These are phyloP conservation scores for Calyptomena viridis DNA, from an alignment of 2,113 vertebrate species.

Conservation along the genomic window DNA sequence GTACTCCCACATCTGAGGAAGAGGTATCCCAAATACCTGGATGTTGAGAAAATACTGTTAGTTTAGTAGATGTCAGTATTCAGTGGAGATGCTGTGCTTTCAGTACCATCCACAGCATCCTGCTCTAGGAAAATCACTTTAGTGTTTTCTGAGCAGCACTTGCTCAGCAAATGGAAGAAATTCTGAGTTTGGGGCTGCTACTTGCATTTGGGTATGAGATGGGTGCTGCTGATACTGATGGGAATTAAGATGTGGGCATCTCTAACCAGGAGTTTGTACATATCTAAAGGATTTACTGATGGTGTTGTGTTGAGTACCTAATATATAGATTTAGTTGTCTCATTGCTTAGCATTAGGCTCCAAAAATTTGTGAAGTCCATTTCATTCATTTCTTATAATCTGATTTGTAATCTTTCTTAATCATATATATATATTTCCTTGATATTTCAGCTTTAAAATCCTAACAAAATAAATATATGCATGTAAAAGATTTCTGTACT, in stretches of 20 bases:
- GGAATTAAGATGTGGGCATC: neutral
- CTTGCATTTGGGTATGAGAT: neutral
- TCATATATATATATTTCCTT: neutral
- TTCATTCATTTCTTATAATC: neutral
- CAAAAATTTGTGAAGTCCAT: neutral
- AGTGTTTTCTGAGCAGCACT: neutral
- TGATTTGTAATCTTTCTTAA: neutral
- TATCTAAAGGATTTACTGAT: neutral
- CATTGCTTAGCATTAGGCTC: neutral
- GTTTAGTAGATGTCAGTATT: accelerated
- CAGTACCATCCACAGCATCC: neutral
- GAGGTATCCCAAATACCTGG: neutral
- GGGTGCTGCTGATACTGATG: neutral
- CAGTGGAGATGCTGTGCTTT: neutral
- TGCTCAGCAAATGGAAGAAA: neutral
- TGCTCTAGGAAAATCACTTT: neutral
- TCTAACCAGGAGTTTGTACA: neutral
- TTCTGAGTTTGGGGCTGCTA: neutral
- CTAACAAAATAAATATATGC: neutral
- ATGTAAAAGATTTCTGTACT: neutral
- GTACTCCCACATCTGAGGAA: neutral
- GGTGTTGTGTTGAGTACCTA: neutral
- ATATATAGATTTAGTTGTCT: neutral
- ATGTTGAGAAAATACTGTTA: neutral
- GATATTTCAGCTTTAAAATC: neutral